Conservation (phyloP, 2,888 invertebrate species). For the Zaprionus bogoriensis region DNA sequence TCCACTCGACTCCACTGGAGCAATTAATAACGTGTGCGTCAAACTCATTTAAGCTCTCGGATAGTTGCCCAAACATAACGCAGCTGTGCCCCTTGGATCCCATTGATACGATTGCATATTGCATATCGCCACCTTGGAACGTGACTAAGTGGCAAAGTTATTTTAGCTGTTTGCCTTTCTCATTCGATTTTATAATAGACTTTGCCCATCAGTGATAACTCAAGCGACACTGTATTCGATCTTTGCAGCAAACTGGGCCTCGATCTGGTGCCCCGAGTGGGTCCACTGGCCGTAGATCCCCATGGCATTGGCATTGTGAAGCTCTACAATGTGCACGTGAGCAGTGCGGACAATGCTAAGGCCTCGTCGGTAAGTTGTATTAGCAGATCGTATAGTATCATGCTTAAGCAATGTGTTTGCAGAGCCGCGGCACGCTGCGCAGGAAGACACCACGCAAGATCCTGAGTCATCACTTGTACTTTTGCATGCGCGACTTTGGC, state of each 20-base stretch:
- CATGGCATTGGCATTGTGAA: conserved; percentile 94
- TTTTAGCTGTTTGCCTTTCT: conserved; percentile 40
- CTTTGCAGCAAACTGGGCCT: conserved; percentile 92
- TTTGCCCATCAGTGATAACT: no score
- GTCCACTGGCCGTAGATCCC: conserved; percentile 94
- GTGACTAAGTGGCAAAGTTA: conserved; percentile 63
- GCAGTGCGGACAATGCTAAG: conserved; percentile 89
- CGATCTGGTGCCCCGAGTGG: conserved; percentile 95
- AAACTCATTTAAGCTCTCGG: conserved; percentile 43
- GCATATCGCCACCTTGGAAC: conserved; percentile 23
- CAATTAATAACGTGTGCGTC: conserved; percentile 69
- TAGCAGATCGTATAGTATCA: not conserved
- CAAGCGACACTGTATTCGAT: conserved; percentile 22
- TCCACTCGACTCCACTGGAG: conserved; percentile 28
- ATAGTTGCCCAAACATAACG: conserved; percentile 40
- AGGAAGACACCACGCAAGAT: conserved; percentile 81
- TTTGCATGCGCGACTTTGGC: conserved; percentile 94
- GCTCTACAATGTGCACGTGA: conserved; percentile 91
- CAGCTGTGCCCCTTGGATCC: no score
- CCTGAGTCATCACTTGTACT: conserved; percentile 90
- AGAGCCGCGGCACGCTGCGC: conserved; percentile 83
- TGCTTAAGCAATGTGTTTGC: no score
- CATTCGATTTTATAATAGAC: not conserved
- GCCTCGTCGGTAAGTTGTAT: conserved; percentile 86
- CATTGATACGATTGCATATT: conserved; percentile 5